phyloP scores from a whole-genome alignment of 1,140 invertebrate species.

The Colletes latitarsis region DNA sequence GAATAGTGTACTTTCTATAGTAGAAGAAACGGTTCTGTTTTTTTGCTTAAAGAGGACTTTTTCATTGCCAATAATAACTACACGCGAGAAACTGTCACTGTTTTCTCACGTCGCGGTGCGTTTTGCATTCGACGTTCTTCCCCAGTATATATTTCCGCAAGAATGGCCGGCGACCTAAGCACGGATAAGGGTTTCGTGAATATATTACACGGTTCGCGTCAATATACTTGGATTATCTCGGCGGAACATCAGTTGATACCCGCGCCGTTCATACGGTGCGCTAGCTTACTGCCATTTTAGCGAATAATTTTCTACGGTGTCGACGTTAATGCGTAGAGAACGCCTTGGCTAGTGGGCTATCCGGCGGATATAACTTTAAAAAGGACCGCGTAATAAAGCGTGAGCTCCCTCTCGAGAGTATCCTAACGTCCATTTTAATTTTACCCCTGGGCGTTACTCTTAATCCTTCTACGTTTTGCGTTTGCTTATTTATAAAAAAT shows the following conservation, averaged over 20 bases:
- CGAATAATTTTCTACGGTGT: slow-evolving; percentile 50
- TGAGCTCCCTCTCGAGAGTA: neutral
- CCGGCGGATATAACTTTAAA: slow-evolving; percentile 8
- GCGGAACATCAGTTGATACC: slow-evolving; percentile 46
- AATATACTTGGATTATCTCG: slow-evolving; percentile 54
- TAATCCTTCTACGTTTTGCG: neutral
- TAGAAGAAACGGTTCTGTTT: too few species aligned
- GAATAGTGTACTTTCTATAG: too few species aligned
- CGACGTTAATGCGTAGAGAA: slow-evolving; percentile 46
- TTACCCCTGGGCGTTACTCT: neutral
- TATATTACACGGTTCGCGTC: slow-evolving; percentile 54
- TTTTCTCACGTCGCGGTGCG: neutral
- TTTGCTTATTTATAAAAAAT: neutral
- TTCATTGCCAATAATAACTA: slow-evolving; percentile 13
- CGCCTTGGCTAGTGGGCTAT: neutral
- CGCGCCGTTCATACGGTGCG: slow-evolving; percentile 25
- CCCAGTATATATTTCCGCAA: slow-evolving; percentile 32
- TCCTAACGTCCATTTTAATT: neutral
- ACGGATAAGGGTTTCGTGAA: slow-evolving; percentile 42
- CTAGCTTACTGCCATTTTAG: slow-evolving; percentile 49
- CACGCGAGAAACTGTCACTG: slow-evolving; percentile 26
- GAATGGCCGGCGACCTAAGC: slow-evolving; percentile 15
- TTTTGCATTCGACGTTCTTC: neutral
- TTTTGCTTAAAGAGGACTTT: neutral
- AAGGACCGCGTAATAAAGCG: slow-evolving; percentile 1